A percentile compares a stretch with the other conserved stretches of the same genome.
Conservation (phyloP, 1,140 invertebrate genomes). For the Drosophila bocqueti region DNA sequence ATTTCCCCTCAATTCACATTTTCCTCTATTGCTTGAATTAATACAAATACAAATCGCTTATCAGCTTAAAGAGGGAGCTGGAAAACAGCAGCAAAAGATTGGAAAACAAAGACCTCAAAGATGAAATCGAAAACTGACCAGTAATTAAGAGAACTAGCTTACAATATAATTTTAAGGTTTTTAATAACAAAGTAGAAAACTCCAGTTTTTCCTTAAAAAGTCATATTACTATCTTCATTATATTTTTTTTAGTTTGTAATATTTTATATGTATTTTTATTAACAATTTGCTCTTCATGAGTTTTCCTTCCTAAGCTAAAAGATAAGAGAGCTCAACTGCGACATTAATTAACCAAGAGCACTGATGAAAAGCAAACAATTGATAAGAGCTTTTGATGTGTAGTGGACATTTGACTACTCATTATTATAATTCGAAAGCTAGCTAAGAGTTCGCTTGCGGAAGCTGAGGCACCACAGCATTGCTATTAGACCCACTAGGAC, state of each 20-base stretch:
- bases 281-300: background rate
- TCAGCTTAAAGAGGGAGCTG: conserved; percentile 35
- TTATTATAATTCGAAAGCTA: conserved; percentile 5
- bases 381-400: conserved; percentile 20
- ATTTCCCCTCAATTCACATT: too few species aligned
- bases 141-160: background rate
- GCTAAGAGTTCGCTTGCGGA: background rate
- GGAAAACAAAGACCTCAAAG: conserved; percentile 1
- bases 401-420: conserved; percentile 7
- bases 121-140: background rate
- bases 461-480: conserved; percentile 5
- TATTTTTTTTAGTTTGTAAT: background rate
- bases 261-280: background rate
- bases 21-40: too few species aligned
- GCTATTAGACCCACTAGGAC: background rate
- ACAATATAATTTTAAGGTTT: background rate
- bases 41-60: conserved; percentile 66
- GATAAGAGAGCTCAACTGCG: background rate
- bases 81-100: background rate
- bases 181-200: background rate
- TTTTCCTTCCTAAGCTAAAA: background rate
- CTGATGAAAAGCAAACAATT: conserved; percentile 9
- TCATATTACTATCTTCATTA: background rate
- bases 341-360: conserved; percentile 5
- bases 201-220: background rate